These are phyloP conservation scores for Acipenser oxyrinchus DNA, from an alignment of 2,797 vertebrate species.

Conservation along the genomic window DNA sequence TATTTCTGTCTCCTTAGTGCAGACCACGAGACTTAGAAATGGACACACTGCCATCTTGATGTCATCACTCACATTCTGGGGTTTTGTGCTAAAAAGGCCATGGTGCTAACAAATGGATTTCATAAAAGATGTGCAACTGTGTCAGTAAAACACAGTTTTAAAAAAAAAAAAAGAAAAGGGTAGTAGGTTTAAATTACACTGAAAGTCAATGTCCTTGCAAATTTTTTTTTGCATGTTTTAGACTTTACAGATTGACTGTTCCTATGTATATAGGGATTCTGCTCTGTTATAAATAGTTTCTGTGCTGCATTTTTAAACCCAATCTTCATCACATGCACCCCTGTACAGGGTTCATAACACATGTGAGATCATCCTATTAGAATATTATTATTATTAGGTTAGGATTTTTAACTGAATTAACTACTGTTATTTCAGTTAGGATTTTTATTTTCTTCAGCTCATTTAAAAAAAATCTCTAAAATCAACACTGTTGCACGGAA, in stretches of 20 bases:
- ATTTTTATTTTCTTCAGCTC: too few species aligned
- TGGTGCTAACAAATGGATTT: background rate
- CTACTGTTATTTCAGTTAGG: too few species aligned
- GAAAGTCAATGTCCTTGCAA: too few species aligned
- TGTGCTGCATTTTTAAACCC: background rate
- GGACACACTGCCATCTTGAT: conserved; percentile 53
- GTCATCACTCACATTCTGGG: conserved; percentile 56
- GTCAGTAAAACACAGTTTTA: background rate
- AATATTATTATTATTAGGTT: too few species aligned
- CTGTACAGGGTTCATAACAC: background rate
- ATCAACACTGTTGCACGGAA: too few species aligned
- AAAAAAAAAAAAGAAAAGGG: too few species aligned
- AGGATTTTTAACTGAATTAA: too few species aligned
- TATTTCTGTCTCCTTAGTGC: conserved; percentile 79
- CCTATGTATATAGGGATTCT: background rate
- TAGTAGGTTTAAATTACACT: too few species aligned
- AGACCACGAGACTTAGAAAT: conserved; percentile 58
- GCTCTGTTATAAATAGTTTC: background rate
- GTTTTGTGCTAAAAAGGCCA: conserved; percentile 2
- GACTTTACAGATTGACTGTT: background rate
- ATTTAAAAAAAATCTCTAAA: too few species aligned
- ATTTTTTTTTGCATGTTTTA: background rate
- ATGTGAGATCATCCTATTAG: background rate
- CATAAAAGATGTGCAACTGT: conserved; percentile 8
- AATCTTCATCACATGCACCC: background rate